phyloP scores from a whole-genome alignment of 2,888 invertebrate genomes.

The Cyclophora punctaria region DNA sequence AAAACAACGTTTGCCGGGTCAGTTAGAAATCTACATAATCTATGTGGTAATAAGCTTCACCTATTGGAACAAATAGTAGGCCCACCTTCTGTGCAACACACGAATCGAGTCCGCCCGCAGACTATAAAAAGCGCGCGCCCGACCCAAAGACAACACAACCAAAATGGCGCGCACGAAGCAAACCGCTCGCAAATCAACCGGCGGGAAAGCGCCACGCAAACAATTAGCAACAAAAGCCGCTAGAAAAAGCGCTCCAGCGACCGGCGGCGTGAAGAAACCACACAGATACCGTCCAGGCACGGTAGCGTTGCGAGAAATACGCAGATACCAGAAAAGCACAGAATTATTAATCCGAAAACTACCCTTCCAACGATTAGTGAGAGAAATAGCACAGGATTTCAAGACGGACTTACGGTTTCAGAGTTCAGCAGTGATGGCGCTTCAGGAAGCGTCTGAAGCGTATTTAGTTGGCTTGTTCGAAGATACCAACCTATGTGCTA shows the following conservation, averaged over 20 bases:
- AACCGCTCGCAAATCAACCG: conserved; percentile 83
- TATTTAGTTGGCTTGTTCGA: conserved; percentile 82
- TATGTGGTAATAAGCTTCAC: too few species aligned
- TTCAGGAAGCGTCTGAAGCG: conserved; percentile 77
- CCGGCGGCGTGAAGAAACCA: conserved; percentile 84
- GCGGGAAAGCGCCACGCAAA: conserved; percentile 83
- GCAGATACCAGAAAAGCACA: conserved; percentile 83
- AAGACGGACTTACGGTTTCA: conserved; percentile 82
- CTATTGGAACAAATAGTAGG: too few species aligned
- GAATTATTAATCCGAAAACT: conserved; percentile 82
- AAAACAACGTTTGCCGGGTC: too few species aligned
- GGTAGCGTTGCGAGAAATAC: conserved; percentile 80
- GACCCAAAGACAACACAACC: not conserved
- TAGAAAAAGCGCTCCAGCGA: conserved; percentile 81
- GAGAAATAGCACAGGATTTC: conserved; percentile 85
- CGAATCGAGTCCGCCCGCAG: too few species aligned
- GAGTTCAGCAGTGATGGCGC: conserved; percentile 80
- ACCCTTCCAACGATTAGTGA: conserved; percentile 82
- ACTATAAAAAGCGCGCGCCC: not conserved
- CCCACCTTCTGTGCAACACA: too few species aligned
- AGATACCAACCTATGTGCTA: conserved; percentile 86
- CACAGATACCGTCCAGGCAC: conserved; percentile 82
- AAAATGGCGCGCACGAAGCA: conserved; percentile 83
- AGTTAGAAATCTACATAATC: too few species aligned
- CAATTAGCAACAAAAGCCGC: conserved; percentile 83